Percentiles rank a stretch among this genome's conserved stretches.
phyloP scores from a whole-genome alignment of 2,113 vertebrate species.

The Tauraco erythrolophus region DNA sequence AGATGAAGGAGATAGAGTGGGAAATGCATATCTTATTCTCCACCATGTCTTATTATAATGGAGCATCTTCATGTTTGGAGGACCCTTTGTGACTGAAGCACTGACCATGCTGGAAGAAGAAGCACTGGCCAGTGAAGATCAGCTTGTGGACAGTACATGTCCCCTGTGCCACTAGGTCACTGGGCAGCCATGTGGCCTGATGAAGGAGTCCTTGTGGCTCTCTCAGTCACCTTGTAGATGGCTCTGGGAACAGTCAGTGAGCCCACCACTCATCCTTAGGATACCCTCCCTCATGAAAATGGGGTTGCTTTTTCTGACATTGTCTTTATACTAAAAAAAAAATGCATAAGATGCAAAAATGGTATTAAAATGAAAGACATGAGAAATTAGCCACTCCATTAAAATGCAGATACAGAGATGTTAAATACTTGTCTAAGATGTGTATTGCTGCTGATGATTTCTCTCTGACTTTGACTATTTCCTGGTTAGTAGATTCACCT shows the following conservation, averaged over 20 bases:
- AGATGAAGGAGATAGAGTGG: neutral
- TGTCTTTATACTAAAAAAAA: neutral
- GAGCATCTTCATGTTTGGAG: neutral
- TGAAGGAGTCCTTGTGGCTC: neutral
- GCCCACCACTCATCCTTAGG: neutral
- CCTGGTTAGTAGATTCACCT: neutral
- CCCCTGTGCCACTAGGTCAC: neutral
- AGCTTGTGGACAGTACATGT: fast-evolving
- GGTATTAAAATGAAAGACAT: neutral
- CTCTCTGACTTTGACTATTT: neutral
- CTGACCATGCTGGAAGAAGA: too few species aligned
- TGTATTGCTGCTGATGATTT: neutral
- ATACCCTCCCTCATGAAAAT: neutral
- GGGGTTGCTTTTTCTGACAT: neutral
- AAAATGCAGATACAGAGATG: neutral
- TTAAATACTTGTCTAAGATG: neutral
- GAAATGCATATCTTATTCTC: neutral
- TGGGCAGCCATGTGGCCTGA: neutral
- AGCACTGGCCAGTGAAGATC: neutral
- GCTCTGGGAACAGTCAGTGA: neutral
- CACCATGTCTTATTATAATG: neutral
- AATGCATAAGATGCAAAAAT: neutral
- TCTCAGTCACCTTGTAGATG: neutral
- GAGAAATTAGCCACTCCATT: neutral
- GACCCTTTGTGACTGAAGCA: neutral